These are phyloP conservation scores for Thalassophryne amazonica DNA, from an alignment of 2,797 vertebrate genomes.

Conservation along the genomic window DNA sequence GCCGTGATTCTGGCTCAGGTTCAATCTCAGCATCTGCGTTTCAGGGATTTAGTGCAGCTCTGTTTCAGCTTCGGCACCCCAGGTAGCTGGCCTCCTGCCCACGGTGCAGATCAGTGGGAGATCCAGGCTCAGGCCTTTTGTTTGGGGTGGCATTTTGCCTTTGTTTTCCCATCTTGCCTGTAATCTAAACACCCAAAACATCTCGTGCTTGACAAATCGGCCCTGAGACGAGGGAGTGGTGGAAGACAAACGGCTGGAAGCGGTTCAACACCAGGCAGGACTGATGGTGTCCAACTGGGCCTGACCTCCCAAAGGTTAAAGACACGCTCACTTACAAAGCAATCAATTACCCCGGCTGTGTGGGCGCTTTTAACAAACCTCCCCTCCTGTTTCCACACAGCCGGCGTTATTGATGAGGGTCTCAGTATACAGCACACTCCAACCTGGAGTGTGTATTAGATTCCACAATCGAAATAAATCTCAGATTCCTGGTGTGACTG, in stretches of 20 bases:
- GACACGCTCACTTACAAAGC: slow-evolving; percentile 83
- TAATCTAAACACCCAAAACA: slow-evolving; percentile 83
- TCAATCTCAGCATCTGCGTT: slow-evolving; percentile 68
- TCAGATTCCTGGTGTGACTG: slow-evolving; percentile 53
- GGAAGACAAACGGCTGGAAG: slow-evolving; percentile 80
- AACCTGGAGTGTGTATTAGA: slow-evolving; percentile 60
- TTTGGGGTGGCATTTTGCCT: slow-evolving; percentile 81
- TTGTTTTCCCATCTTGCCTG: slow-evolving; percentile 79
- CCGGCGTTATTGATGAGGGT: slow-evolving; percentile 74
- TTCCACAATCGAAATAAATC: slow-evolving; percentile 72
- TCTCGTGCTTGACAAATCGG: slow-evolving; percentile 79
- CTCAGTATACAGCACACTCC: slow-evolving; percentile 60
- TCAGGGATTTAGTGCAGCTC: slow-evolving; percentile 71
- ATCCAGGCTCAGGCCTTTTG: slow-evolving; percentile 75
- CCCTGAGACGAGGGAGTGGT: slow-evolving; percentile 67
- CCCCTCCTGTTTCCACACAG: slow-evolving; percentile 64
- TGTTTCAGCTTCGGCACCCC: slow-evolving; percentile 74
- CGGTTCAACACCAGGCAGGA: slow-evolving; percentile 75
- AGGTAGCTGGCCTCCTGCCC: slow-evolving; percentile 79
- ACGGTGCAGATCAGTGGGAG: slow-evolving; percentile 72
- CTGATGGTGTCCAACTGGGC: slow-evolving; percentile 80
- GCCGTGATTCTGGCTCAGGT: slow-evolving; percentile 66
- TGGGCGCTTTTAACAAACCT: slow-evolving; percentile 73
- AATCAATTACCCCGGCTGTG: slow-evolving; percentile 79
- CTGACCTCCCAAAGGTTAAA: slow-evolving; percentile 84